phyloP scores from a whole-genome alignment of 92 coral and sea anemone species.

The Porites evermanni region DNA sequence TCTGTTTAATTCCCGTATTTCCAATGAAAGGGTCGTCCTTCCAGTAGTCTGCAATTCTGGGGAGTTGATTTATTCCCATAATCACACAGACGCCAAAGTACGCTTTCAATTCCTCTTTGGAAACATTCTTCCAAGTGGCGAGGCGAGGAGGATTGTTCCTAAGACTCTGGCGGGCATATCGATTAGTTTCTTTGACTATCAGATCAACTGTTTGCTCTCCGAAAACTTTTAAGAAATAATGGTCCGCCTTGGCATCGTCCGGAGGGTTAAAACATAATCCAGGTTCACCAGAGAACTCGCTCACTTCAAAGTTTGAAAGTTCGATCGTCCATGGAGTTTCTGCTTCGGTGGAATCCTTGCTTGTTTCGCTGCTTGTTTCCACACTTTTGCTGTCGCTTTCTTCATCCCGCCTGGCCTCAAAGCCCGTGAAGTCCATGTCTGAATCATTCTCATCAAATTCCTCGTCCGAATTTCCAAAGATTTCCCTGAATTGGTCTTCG shows the following conservation, averaged over 20 bases:
- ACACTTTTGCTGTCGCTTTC: slow-evolving; percentile 19
- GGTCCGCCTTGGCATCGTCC: slow-evolving; percentile 22
- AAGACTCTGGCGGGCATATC: slow-evolving; percentile 6
- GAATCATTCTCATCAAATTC: slow-evolving; percentile 37
- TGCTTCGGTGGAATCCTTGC: no score
- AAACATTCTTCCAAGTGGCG: neutral
- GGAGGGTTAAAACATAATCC: slow-evolving; percentile 1
- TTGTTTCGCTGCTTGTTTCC: slow-evolving; percentile 3
- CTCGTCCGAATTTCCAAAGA: slow-evolving; percentile 11
- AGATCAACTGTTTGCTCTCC: slow-evolving; percentile 20
- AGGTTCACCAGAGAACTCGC: slow-evolving; percentile 12
- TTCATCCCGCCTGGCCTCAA: slow-evolving; percentile 25
- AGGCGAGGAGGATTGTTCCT: slow-evolving; percentile 6
- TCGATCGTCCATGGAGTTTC: no score
- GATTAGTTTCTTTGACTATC: slow-evolving; percentile 31
- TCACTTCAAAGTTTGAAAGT: no score
- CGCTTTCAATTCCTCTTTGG: neutral
- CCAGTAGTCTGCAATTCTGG: neutral
- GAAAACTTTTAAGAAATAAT: slow-evolving; percentile 30
- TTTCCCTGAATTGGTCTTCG: slow-evolving; percentile 5
- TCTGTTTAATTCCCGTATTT: slow-evolving; percentile 9
- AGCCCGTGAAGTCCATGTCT: slow-evolving; percentile 52
- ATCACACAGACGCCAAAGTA: no score
- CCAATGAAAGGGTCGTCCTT: neutral
- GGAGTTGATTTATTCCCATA: neutral